Conservation (phyloP, 1,140 invertebrate genomes). For the Tigriopus japonicus region DNA sequence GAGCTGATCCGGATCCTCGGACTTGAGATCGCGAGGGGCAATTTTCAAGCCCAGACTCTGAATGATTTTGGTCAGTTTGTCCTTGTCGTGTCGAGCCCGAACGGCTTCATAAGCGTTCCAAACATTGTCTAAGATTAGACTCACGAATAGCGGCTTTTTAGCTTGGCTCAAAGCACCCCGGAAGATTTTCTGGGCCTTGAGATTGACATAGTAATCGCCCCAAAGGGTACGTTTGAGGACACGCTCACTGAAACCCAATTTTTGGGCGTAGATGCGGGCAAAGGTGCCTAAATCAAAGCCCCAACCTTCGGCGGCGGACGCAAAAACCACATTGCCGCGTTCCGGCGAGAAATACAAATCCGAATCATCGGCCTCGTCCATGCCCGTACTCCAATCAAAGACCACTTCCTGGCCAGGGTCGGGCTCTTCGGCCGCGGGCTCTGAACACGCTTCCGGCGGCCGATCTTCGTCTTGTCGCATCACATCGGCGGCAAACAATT, state of each 20-base stretch:
- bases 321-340: slow-evolving; percentile 87
- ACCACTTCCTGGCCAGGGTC: slow-evolving; percentile 23
- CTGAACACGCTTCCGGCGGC: slow-evolving; percentile 14
- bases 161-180: slow-evolving; percentile 82
- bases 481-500: slow-evolving; percentile 67
- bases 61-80: slow-evolving; percentile 53
- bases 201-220: slow-evolving; percentile 86
- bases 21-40: slow-evolving; percentile 48
- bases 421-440: slow-evolving; percentile 15
- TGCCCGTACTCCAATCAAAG: slow-evolving; percentile 53
- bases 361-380: slow-evolving; percentile 74
- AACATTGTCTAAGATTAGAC: slow-evolving; percentile 82
- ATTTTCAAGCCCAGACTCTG: slow-evolving; percentile 60
- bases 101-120: slow-evolving; percentile 78
- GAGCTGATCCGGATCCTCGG: slow-evolving; percentile 52
- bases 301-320: slow-evolving; percentile 90
- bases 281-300: slow-evolving; percentile 74
- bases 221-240: slow-evolving; percentile 61
- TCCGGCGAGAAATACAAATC: slow-evolving; percentile 76
- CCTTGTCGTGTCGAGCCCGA: slow-evolving; percentile 48
- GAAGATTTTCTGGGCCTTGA: slow-evolving; percentile 64
- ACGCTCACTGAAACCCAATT: slow-evolving; percentile 43
- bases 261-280: slow-evolving; percentile 59
- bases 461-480: slow-evolving; percentile 34
- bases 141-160: slow-evolving; percentile 89